Percentiles rank a stretch among this genome's conserved stretches.
These are phyloP conservation scores for Ennomos fuscantarius DNA, from an alignment of 2,888 invertebrate genomes.

Conservation along the genomic window DNA sequence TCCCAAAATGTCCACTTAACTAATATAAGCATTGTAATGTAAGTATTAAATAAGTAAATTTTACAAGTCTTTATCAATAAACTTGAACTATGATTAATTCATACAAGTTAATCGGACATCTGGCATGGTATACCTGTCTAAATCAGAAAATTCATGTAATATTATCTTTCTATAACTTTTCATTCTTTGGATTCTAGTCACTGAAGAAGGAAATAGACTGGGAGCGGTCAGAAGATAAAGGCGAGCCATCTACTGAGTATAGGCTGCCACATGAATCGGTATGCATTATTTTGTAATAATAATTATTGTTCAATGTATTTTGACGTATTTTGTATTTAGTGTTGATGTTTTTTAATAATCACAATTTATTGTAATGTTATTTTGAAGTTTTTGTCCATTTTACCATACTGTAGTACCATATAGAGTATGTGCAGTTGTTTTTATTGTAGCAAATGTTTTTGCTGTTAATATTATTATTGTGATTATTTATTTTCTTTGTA, in stretches of 20 bases:
- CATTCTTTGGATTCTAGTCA: constrained; percentile 86
- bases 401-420: background rate
- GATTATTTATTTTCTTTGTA: constrained; percentile 11
- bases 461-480: constrained; percentile 11
- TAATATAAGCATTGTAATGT: too few relatives aligned
- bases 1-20: too few relatives aligned
- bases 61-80: too few relatives aligned
- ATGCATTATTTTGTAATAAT: constrained; percentile 69
- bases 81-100: too few relatives aligned
- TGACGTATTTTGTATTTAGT: constrained; percentile 42
- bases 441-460: background rate
- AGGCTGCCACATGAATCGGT: constrained; percentile 94
- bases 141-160: too few relatives aligned
- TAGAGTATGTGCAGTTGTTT: background rate
- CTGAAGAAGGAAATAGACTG: constrained; percentile 94
- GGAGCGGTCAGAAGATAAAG: constrained; percentile 93
- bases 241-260: constrained; percentile 91
- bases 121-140: too few relatives aligned
- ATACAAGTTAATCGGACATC: too few relatives aligned
- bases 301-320: constrained; percentile 37
- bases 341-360: constrained; percentile 37
- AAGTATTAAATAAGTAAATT: too few relatives aligned
- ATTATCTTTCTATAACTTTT: background rate
- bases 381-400: background rate
- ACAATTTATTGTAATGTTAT: constrained; percentile 32